phyloP scores from a whole-genome alignment of 2,888 invertebrate species.

The Parthenolecanium corni region DNA sequence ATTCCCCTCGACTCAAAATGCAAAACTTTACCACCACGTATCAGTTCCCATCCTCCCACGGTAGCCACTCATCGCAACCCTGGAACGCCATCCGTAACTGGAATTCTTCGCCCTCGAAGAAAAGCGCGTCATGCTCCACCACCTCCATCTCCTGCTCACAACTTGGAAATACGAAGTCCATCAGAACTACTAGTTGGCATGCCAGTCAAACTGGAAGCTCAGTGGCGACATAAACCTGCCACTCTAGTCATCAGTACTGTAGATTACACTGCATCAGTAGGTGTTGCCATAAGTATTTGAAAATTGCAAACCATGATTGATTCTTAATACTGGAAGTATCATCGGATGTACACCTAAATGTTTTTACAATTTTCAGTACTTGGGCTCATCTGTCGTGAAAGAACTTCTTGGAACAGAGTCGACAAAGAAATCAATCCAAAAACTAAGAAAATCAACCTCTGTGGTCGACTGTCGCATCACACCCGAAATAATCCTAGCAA shows the following conservation, averaged over 20 bases:
- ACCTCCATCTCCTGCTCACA: slow-evolving; percentile 43
- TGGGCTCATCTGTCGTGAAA: slow-evolving; percentile 84
- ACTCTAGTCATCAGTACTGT: slow-evolving; percentile 74
- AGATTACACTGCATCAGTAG: slow-evolving; percentile 77
- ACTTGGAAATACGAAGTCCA: slow-evolving; percentile 62
- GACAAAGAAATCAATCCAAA: slow-evolving; percentile 86
- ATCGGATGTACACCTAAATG: too few relatives aligned
- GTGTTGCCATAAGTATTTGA: slow-evolving; percentile 37
- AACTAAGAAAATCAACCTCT: slow-evolving; percentile 50
- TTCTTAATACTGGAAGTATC: too few relatives aligned
- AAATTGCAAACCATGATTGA: too few relatives aligned
- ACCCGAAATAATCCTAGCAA: slow-evolving; percentile 75
- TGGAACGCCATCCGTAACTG: slow-evolving; percentile 37
- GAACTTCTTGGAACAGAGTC: slow-evolving; percentile 85
- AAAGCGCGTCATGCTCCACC: slow-evolving; percentile 59
- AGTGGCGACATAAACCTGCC: slow-evolving; percentile 86
- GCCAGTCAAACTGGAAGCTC: slow-evolving; percentile 68
- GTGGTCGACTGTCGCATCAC: slow-evolving; percentile 49
- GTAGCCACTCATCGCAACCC: slow-evolving; percentile 18
- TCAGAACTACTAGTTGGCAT: slow-evolving; percentile 74
- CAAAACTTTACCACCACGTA: not conserved
- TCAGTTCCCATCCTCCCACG: not conserved
- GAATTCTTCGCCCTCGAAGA: slow-evolving; percentile 52
- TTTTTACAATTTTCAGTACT: slow-evolving; percentile 52
- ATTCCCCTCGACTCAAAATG: not conserved